Evolutionary conservation across 2,888 invertebrate species (phyloP), one percentile per base, ranked within the genome.

Genomic region (Eledone cirrhosa): DNA sequence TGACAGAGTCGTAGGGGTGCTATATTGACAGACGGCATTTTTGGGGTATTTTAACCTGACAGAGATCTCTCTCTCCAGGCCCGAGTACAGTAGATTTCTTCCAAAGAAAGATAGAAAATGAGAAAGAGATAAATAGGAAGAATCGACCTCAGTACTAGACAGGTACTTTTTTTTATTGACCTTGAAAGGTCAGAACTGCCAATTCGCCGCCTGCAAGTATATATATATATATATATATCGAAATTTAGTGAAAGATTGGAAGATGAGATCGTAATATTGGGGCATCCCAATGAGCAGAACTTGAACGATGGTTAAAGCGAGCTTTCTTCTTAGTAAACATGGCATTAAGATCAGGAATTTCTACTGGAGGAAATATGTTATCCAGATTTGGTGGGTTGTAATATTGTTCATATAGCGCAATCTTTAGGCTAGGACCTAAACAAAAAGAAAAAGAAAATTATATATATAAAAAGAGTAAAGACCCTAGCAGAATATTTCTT

Each of bases 281-380:
- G 7, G 91, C 90, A 79, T 88, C 87, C 92, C 92, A 92, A 33
- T 87, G 84, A 19, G 91, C 91, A 14, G 91, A 91, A 78, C 91
- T 91, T 16, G 91, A 91, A 59, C 91, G 86, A 80, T 90, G 89
- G 83, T 86, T 86, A 81, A 90, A 91, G 19, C 91, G 83, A 3
- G 89, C 86, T 77, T 89, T 89, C 79, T 88, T 85, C 75, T 85
- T 85, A 22, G 81, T 82, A 82, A 92, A 92, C 69, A 92, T 83
- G 22, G 84, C 80, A 74, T 85, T 85, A 33, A 91, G 87, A 82
- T 90, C 88, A 14, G 90, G 90, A 19, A 86, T 83, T 5, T 84
- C 82, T 5, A 91, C 86, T 7, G 78, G 79, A n/a, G 84, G 85
- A 80, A 90, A 89, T 47, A 91, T 83, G 27, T 81, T 80, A 76